Base-by-base conservation (phyloP, 2,888 invertebrate genomes). In the Hirtodrosophila duncani region DNA sequence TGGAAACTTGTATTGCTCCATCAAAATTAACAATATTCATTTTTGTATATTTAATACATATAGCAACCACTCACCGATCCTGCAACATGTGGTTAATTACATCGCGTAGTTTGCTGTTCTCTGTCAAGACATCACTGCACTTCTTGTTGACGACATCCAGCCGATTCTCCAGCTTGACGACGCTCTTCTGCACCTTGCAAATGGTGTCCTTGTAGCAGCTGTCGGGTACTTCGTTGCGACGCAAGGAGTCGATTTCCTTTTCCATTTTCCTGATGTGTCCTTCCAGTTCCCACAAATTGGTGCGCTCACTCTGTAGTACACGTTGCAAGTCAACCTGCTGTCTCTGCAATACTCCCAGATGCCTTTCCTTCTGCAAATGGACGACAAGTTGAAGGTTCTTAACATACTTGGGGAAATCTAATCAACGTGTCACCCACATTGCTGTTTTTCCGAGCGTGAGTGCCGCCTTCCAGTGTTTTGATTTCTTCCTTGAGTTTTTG, bases 1-100 rank as follows among this genome's bases (percentile, higher is more conserved):
- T n/a, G n/a, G n/a, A n/a, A n/a, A n/a, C n/a, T n/a, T n/a, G n/a
- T n/a, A n/a, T n/a, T n/a, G n/a, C n/a, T n/a, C n/a, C n/a, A n/a
- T n/a, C n/a, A n/a, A n/a, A n/a, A n/a, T n/a, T n/a, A n/a, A n/a
- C n/a, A n/a, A 20, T 20, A 5, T 20, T 20, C 5, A 5, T 4
- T 17, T 10, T 16, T 16, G n/a, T 17, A n/a, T 4, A 20, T n/a
- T 11, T 26, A 1, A 21, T 16, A 10, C n/a, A 29, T 29, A 11
- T 27, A 27, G 3, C 7, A 13, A 5, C 3, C 10, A 44, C 61
- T 81, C 80, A 91, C 92, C 92, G 90, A 86, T 96, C 96, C 56
- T 93, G 91, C 1, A 97, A 85, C 65, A 96, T 89, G 61, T 93
- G 91, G 80, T 96, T 93, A 37, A 97, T 96, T 72, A 94, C 92